Conservation (phyloP, 30 jellyfish, hydroid and myxozoan genomes). For the Cassiopea xamachana region DNA sequence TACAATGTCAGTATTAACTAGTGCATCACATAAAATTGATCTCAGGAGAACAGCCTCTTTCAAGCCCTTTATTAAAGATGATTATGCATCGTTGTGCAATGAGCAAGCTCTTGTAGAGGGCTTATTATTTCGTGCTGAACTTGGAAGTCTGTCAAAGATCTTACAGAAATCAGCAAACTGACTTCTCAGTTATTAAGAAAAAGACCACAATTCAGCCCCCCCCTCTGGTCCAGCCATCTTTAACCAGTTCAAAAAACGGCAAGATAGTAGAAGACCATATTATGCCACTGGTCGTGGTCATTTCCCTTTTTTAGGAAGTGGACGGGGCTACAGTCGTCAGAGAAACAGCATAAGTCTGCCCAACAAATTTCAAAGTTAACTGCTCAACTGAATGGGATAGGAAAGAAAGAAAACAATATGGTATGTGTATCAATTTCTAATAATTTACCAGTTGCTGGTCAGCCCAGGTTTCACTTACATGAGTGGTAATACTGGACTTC, state of each 20-base stretch:
- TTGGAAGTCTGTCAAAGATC: conserved; percentile 15
- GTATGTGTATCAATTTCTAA: not conserved
- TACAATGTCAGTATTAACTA: not conserved
- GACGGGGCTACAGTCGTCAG: not conserved
- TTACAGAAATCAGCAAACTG: not conserved
- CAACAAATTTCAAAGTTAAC: not conserved
- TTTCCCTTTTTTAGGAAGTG: not conserved
- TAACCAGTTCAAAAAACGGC: not conserved
- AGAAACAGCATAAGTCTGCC: not conserved
- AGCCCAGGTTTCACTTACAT: not conserved
- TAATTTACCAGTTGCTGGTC: not conserved
- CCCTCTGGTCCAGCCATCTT: not conserved
- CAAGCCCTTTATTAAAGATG: conserved; percentile 11
- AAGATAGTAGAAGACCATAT: not conserved
- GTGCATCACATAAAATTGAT: no score
- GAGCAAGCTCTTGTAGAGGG: conserved; percentile 7
- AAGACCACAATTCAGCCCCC: not conserved
- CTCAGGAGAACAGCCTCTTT: not conserved
- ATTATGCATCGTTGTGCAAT: not conserved
- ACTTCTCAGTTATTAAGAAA: not conserved
- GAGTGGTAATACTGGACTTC: not conserved
- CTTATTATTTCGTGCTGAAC: conserved; percentile 8
- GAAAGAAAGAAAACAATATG: not conserved
- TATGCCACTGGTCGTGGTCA: not conserved
- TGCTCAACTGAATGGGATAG: not conserved